These are phyloP conservation scores for roundworm (Caenorhabditis elegans) DNA, from an alignment of 1,140 invertebrate genomes.

Conservation along the genomic window WBcel235 BX284606.5:12085001-12085500, in stretches of 20 bases:
- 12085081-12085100: too few species aligned
- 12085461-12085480: slow-evolving; percentile 18
- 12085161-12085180: slow-evolving; percentile 27
- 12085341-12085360: not conserved
- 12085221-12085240: not conserved
- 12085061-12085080: slow-evolving; percentile 10
- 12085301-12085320: too few species aligned
- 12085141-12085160: not conserved
- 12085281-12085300: too few species aligned
- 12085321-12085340: too few species aligned
- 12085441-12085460: too few species aligned
- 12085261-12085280: too few species aligned
- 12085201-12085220: not conserved
- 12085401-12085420: slow-evolving; percentile 4
- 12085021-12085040: not conserved
- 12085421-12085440: not conserved
- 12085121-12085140: not conserved
- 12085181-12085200: slow-evolving; percentile 28
- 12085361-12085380: slow-evolving; percentile 1
- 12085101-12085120: slow-evolving; percentile 22
- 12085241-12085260: slow-evolving; percentile 8
- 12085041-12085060: slow-evolving; percentile 25
- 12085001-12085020: not conserved
- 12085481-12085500: slow-evolving; percentile 21
- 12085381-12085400: slow-evolving; percentile 18